Conservation (phyloP, 2,797 vertebrate species). For the Rachycentron canadum region DNA sequence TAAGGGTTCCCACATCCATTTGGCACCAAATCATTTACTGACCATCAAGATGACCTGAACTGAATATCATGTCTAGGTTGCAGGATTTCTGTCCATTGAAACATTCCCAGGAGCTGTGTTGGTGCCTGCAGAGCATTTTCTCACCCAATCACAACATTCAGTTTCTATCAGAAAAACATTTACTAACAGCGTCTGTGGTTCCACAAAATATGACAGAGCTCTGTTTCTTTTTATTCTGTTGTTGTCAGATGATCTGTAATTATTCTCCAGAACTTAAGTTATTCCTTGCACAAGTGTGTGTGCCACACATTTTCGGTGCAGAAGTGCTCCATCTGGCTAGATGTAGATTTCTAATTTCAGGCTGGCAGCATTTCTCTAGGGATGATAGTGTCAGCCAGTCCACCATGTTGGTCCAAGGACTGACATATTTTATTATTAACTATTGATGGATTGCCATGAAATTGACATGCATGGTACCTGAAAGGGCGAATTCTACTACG, state of each 20-base stretch:
- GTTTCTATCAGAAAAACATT: conserved; percentile 28
- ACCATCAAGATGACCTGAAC: conserved; percentile 31
- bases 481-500: neutral
- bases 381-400: neutral
- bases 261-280: conserved; percentile 16
- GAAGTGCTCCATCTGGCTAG: neutral
- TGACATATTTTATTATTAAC: neutral
- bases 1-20: neutral
- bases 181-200: conserved; percentile 5
- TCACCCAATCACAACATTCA: conserved; percentile 15
- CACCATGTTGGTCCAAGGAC: neutral
- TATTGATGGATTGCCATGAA: neutral
- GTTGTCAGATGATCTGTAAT: conserved; percentile 38
- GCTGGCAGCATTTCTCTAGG: neutral
- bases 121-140: conserved; percentile 2
- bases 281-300: conserved; percentile 2
- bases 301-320: conserved; percentile 25
- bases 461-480: neutral
- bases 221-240: neutral
- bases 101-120: conserved; percentile 28
- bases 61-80: conserved; percentile 14
- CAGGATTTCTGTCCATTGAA: conserved; percentile 27
- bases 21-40: conserved; percentile 5
- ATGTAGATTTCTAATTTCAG: neutral
- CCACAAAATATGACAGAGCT: conserved; percentile 14